A percentile compares a stretch with the other conserved stretches of the same genome.
Evolutionary conservation across 2,888 invertebrate genomes (phyloP).

Genomic region (Venusia cambrica): DNA sequence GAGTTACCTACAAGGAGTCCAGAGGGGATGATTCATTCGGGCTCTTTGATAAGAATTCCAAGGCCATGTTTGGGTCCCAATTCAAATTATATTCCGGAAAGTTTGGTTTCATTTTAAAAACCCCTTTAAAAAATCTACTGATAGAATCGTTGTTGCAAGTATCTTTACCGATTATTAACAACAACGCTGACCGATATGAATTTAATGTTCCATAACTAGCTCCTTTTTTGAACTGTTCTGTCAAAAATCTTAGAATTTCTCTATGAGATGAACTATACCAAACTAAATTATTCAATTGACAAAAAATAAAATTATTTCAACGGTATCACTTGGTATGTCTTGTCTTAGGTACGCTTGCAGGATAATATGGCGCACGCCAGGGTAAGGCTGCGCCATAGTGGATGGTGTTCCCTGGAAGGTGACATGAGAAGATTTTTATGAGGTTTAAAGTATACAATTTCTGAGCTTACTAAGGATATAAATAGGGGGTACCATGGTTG

Average conservation of each 20-base stretch:
- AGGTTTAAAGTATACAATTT: slow-evolving; percentile 23
- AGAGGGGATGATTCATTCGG: no score
- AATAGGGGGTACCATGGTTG: slow-evolving; percentile 32
- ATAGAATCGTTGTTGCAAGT: not conserved
- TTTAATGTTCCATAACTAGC: slow-evolving; percentile 5
- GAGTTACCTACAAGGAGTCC: no score
- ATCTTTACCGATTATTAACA: not conserved
- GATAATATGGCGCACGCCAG: slow-evolving; percentile 30
- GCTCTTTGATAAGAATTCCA: no score
- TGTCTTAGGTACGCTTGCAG: slow-evolving; percentile 20
- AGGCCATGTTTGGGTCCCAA: slow-evolving; percentile 20
- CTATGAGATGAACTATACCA: not conserved
- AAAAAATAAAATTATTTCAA: slow-evolving; percentile 23
- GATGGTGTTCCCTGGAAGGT: slow-evolving; percentile 28
- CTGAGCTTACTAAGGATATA: slow-evolving; percentile 15
- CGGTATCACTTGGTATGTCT: slow-evolving; percentile 12
- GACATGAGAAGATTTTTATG: slow-evolving; percentile 22
- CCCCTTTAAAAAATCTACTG: slow-evolving; percentile 26
- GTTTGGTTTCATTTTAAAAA: slow-evolving; percentile 19
- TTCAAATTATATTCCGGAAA: slow-evolving; percentile 24
- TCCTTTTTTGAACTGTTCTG: slow-evolving; percentile 18
- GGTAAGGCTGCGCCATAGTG: slow-evolving; percentile 21
- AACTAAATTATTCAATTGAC: slow-evolving; percentile 16
- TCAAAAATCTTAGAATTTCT: slow-evolving; percentile 20
- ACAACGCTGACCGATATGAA: slow-evolving; percentile 1